Conservation (phyloP, 2,888 invertebrate genomes). For the Oligia strigilis region DNA sequence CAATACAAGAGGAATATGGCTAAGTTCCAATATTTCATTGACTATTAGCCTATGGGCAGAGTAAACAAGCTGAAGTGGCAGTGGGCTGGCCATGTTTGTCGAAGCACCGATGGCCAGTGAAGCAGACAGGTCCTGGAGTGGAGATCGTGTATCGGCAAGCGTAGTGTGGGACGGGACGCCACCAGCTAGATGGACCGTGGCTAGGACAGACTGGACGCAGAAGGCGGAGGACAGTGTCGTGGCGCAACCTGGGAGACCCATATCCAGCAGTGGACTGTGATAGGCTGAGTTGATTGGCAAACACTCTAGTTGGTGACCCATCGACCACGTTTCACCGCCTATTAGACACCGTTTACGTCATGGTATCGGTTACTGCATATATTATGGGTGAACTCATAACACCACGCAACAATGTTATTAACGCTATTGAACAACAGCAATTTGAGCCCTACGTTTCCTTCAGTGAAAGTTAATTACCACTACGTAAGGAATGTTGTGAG, state of each 20-base stretch:
- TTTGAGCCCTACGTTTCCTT: constrained; percentile 71
- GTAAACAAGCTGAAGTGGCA: not conserved
- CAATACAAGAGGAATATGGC: not conserved
- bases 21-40: not conserved
- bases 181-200: not conserved
- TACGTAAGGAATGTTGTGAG: constrained; percentile 70
- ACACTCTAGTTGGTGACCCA: not conserved
- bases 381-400: constrained; percentile 24
- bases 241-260: not conserved
- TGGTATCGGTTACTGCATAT: constrained; percentile 19
- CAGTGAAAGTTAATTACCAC: constrained; percentile 83
- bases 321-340: not conserved
- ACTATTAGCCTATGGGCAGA: not conserved
- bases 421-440: constrained; percentile 60
- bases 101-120: not conserved
- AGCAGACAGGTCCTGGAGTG: not conserved
- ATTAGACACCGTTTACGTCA: constrained; percentile 31
- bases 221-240: not conserved
- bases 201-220: not conserved
- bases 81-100: not conserved
- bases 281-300: not conserved
- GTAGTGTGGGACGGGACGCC: no score
- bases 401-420: constrained; percentile 50
- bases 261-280: not conserved
- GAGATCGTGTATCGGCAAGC: not conserved